Base-by-base conservation (phyloP, 1,140 invertebrate species). In the Popillia japonica region DNA sequence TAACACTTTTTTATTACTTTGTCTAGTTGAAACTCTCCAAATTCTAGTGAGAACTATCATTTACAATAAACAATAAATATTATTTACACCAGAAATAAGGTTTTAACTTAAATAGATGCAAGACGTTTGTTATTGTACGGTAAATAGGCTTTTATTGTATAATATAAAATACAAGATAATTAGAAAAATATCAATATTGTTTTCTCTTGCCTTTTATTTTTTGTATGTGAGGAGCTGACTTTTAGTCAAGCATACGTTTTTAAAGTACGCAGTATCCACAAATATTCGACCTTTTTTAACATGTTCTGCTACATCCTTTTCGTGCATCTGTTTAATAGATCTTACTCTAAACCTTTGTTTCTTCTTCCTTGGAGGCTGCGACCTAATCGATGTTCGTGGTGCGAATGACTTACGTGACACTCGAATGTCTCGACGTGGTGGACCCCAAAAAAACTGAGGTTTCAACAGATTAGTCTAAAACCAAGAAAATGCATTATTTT, bases 371-470 rank as follows among this genome's bases (percentile, higher is more conserved):
- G 77, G 78, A 34, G 75, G 78, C 75, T 80, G 77, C 0, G 79
- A 80, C 22, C 79, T 64, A 64, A 80, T 80, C n/a, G 79, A 72
- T 3, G 78, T 75, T 1, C 79, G 61, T 14, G 79, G 79, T 9
- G 78, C 78, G 48, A 78, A 80, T 27, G 22, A 73, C 75, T 80
- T 80, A 10, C 79, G 42, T 7, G 78, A 68, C 7, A 77, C 73
- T 9, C 79, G 77, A 17, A 79, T 72, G n/a, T 80, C 79, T 17
- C 48, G 34, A 0, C 64, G 40, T 68, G 72, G 61, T 9, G 79
- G 79, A 8, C 79, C 79, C 79, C 79, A 80, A 68, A 78, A 64
- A 40, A 77, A 80, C 59, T 78, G 72, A 3, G 79, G 79, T 9
- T 76, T 79, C 17, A 73, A 59, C 59, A 80, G 75, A n/a, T 76